Evolutionary conservation across 2,888 invertebrate genomes (phyloP), one percentile per base, ranked within the genome.

Genomic region (Latrodectus elegans): DNA sequence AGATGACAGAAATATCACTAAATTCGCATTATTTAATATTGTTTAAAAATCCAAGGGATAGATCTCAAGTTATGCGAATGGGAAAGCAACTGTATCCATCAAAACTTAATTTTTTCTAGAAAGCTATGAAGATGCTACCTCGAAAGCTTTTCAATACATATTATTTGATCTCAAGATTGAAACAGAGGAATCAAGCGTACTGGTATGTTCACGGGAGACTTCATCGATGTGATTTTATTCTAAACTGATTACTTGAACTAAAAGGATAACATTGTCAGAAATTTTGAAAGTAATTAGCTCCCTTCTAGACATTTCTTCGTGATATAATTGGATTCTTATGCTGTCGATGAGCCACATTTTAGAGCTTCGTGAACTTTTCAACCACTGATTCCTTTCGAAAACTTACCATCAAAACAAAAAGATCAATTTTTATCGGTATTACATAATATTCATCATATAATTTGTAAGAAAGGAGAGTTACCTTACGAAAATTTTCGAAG

Each of bases 41-140:
- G 49, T 72, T 72, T 72, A 85, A 85, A 80, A 85, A 85, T 26
- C n/a, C n/a, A n/a, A n/a, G n/a, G n/a, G n/a, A n/a, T n/a, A n/a
- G n/a, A n/a, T n/a, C n/a, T n/a, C n/a, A 85, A 80, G 74, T 80
- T 49, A 68, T 26, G 11, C 15, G 15, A 22, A 67, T 79, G 12
- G 73, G 74, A n/a, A 49, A 15, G 14, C 85, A 85, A 65, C 52
- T 85, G 15, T 74, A 65, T 72, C 85, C 79, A 4, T 14, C 4
- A 38, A 12, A 74, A 6, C 8, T 64, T 1, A 79, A 85, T 73
- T 38, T 38, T 38, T 38, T 38, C 38, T 38, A 38, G 38, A 38
- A 38, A 38, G 4, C 38, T 38, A 38, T 52, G 70, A 72, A 38
- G 73, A 85, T 53, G 79, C 79, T 6, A 80, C 85, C 0, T 67